Evolutionary conservation across 2,888 invertebrate genomes (phyloP).

Genomic region (Deroplatys truncata): DNA sequence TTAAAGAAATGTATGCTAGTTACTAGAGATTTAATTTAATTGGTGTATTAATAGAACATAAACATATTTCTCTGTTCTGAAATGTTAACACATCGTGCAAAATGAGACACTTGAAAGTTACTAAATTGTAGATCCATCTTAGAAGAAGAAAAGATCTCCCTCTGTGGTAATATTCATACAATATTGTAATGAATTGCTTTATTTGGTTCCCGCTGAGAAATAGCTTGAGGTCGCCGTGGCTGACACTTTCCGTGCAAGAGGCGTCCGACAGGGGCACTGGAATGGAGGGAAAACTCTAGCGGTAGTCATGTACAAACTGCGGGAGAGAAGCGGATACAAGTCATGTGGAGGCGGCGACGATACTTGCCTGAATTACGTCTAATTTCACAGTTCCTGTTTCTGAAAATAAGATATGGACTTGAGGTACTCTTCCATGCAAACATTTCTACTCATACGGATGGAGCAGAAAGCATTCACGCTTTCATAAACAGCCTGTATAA

Average conservation of each 20-base stretch:
- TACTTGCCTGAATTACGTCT: background rate
- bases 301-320: background rate
- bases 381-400: background rate
- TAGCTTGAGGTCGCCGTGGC: background rate
- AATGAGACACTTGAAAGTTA: background rate
- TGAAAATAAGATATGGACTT: no score
- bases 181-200: background rate
- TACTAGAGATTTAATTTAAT: no score
- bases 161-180: background rate
- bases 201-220: background rate
- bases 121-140: background rate
- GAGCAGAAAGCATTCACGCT: no score
- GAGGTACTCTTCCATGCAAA: no score
- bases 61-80: no score
- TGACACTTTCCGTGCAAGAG: background rate
- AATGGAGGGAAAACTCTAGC: background rate
- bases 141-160: background rate
- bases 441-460: no score
- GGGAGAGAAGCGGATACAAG: background rate
- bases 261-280: background rate
- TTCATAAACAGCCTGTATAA: no score
- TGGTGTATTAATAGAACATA: no score
- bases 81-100: background rate
- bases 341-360: no score
- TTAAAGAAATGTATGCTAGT: no score